Evolutionary conservation across 2,888 invertebrate genomes (phyloP).

Genomic region (Diarsia brunnea): DNA sequence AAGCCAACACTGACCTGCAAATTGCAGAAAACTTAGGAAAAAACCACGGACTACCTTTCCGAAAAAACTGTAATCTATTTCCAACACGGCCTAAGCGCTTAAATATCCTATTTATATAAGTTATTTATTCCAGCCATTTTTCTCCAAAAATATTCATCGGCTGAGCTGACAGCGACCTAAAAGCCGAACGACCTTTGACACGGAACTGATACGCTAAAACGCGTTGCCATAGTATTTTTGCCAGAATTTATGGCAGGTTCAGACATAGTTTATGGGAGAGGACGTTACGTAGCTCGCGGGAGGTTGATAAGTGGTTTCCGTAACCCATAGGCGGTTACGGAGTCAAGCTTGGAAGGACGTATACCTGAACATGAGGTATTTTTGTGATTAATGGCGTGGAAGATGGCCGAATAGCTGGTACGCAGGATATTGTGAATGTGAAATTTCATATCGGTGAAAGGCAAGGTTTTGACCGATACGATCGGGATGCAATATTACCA

Average conservation of each 20-base stretch:
- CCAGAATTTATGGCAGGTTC: constrained; percentile 47
- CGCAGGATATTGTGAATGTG: constrained; percentile 14
- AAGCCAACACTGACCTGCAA: too few relatives aligned
- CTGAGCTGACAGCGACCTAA: constrained; percentile 38
- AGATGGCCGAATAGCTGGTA: constrained; percentile 3
- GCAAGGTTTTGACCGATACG: constrained; percentile 2
- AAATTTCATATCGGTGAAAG: not conserved
- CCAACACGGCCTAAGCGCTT: not conserved
- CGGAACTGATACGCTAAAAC: constrained; percentile 49
- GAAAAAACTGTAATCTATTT: constrained; percentile 12
- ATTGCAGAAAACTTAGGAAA: too few relatives aligned
- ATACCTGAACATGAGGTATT: constrained; percentile 46
- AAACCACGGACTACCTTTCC: too few relatives aligned
- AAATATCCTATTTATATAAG: constrained; percentile 6
- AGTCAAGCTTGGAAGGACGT: constrained; percentile 42
- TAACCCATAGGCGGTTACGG: constrained; percentile 38
- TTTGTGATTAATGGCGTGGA: constrained; percentile 37
- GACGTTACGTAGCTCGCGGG: constrained; percentile 33
- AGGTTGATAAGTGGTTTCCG: constrained; percentile 65
- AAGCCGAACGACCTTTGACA: constrained; percentile 55
- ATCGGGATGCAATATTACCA: not conserved
- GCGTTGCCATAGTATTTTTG: constrained; percentile 46
- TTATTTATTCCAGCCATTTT: constrained; percentile 34
- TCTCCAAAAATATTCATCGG: constrained; percentile 49
- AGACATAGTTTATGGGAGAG: constrained; percentile 53